Evolutionary conservation across 2,797 vertebrate species (phyloP), one percentile per base, ranked within the genome.

Genomic region (Rhabdomys pumilio): DNA sequence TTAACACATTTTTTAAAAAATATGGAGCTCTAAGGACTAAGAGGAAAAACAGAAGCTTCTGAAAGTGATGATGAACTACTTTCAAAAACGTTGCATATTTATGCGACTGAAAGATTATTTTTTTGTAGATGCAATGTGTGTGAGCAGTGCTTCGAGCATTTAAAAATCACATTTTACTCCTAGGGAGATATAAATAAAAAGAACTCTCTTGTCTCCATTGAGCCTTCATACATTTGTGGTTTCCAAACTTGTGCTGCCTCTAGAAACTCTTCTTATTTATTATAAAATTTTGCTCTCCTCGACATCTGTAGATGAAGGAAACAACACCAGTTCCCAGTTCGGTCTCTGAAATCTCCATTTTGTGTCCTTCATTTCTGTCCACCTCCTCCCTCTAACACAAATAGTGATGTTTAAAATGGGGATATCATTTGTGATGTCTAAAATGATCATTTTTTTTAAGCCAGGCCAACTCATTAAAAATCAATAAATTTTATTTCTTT

Each of bases 201-300:
- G 89, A 98, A 96, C 96, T 90, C 61, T 97, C 85, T 77, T 81
- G 17, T 96, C 94, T 96, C 63, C 61, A 94, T 65, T 90, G 92
- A 96, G 84, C 93, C 97, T 95, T 89, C 97, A 95, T 80, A 97
- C 80, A 95, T 97, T 97, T 95, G 94, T 97, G 94, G 38, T 96
- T 95, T 93, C 93, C 97, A 97, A 97, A 97, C 90, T 95, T 69
- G 29, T 96, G 50, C 94, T 75, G 95, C 94, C 91, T 96, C 97
- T 96, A 85, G 80, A 85, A 97, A 94, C 34, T 94, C 82, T 97
- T 95, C 90, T 96, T 98, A 98, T 98, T 98, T 98, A 98, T 98
- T 98, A 96, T 98, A 96, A 98, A 96, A 84, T 95, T 38, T 94
- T 97, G 96, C 95, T 97, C 94, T 84, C 96, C 93, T 96, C 91